Percentiles rank a stretch among this genome's conserved stretches.
Conservation (phyloP, 30 jellyfish, hydroid and myxozoan genomes). For the Cassiopea xamachana region DNA sequence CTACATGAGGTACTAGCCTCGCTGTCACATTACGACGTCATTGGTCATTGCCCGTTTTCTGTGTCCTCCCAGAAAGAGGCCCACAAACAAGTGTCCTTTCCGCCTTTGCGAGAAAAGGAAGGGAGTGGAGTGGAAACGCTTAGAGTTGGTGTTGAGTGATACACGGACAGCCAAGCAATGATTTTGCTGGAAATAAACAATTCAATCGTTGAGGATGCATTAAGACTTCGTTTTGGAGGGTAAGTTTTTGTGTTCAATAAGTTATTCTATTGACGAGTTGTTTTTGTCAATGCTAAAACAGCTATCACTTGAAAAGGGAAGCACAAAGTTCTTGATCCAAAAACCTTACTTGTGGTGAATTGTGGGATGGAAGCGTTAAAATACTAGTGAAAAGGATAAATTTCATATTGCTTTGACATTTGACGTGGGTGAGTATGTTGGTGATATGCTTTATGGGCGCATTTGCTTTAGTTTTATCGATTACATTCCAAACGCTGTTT, state of each 20-base stretch:
- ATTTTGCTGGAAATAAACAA: constrained; percentile 92
- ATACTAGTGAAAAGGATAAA: not conserved
- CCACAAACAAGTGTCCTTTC: constrained; percentile 2
- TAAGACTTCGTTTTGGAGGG: constrained; percentile 96
- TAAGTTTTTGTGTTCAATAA: constrained; percentile 15
- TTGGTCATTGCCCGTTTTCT: too few species aligned
- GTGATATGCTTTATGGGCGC: too few species aligned
- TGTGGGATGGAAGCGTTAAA: not conserved
- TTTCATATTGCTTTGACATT: not conserved
- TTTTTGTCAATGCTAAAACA: not conserved
- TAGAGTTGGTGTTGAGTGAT: not conserved
- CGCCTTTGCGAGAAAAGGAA: constrained; percentile 25
- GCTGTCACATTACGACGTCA: not conserved
- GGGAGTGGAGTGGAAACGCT: constrained; percentile 14
- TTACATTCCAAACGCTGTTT: too few species aligned
- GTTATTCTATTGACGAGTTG: not conserved
- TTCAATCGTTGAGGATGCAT: constrained; percentile 90
- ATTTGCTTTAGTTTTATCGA: too few species aligned
- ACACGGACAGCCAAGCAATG: constrained; percentile 17
- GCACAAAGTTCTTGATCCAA: not conserved
- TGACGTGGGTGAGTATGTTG: not conserved
- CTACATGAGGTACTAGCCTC: not conserved
- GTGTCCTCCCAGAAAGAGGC: not conserved
- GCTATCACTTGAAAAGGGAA: not conserved
- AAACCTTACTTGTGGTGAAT: not conserved